A percentile compares a stretch with the other conserved stretches of the same genome.
These are phyloP conservation scores for Hirtodrosophila alboralis DNA, from an alignment of 2,888 invertebrate species.

Conservation along the genomic window DNA sequence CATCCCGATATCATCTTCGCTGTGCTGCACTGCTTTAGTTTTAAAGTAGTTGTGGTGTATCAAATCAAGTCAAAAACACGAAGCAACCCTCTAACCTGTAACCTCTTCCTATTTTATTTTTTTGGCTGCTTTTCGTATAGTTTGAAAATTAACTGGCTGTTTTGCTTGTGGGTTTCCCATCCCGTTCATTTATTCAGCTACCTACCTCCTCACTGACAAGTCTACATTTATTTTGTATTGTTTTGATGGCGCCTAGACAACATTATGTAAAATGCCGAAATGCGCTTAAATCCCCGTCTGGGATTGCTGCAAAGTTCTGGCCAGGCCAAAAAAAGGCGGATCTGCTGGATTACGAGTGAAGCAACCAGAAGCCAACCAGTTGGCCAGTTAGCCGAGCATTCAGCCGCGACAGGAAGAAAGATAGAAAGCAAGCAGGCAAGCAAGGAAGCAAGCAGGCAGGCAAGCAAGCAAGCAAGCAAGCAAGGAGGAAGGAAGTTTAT, in stretches of 20 bases:
- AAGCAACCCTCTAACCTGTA: slow-evolving; percentile 31
- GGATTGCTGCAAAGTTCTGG: slow-evolving; percentile 39
- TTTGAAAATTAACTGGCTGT: slow-evolving; percentile 76
- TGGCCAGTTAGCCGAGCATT: slow-evolving; percentile 22
- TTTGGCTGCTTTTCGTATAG: slow-evolving; percentile 61
- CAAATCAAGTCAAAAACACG: slow-evolving; percentile 63
- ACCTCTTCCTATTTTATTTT: slow-evolving; percentile 36
- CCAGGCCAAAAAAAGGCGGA: slow-evolving; percentile 29
- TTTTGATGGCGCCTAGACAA: slow-evolving; percentile 68
- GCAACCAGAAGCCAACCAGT: slow-evolving; percentile 30
- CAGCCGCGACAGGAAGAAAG: slow-evolving; percentile 54
- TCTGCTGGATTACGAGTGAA: slow-evolving; percentile 40
- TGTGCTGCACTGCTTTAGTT: slow-evolving; percentile 29
- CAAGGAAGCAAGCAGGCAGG: too few species aligned
- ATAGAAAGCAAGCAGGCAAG: too few species aligned
- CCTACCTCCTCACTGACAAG: background rate
- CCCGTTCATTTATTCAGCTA: background rate
- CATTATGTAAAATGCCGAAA: slow-evolving; percentile 57
- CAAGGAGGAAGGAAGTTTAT: slow-evolving; percentile 72
- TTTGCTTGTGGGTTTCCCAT: slow-evolving; percentile 44
- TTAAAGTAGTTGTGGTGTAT: slow-evolving; percentile 59
- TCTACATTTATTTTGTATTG: slow-evolving; percentile 22
- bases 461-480: too few species aligned
- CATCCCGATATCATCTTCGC: too few species aligned
- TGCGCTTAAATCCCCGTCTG: slow-evolving; percentile 62